Conservation (phyloP, 2,888 invertebrate species). For the Caenorhabditis sulstoni region DNA sequence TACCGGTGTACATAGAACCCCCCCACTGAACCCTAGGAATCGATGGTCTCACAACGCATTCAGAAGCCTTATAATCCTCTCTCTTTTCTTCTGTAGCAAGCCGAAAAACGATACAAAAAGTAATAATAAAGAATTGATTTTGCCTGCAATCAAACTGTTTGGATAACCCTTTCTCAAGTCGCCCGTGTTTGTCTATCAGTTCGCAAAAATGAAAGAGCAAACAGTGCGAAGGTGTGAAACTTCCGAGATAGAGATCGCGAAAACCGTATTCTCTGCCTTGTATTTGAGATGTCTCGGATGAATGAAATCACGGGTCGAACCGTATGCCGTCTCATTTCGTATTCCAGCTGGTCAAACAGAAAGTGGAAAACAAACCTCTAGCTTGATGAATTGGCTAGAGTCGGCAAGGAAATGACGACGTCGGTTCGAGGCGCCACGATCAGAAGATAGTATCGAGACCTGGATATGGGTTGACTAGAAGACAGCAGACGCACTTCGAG, state of each 20-base stretch:
- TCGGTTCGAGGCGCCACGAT: too few species aligned
- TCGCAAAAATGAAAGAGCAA: constrained; percentile 31
- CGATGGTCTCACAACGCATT: constrained; percentile 57
- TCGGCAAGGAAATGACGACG: too few species aligned
- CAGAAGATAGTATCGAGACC: too few species aligned
- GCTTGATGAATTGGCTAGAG: too few species aligned
- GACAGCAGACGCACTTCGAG: too few species aligned
- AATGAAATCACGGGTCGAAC: constrained; percentile 3
- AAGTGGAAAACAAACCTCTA: not conserved
- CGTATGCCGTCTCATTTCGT: constrained; percentile 41
- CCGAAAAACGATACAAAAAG: constrained; percentile 1
- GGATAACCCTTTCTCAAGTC: constrained; percentile 28
- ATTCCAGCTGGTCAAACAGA: constrained; percentile 43
- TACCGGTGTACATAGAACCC: constrained; percentile 58
- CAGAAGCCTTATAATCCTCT: constrained; percentile 41
- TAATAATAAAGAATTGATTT: constrained; percentile 26
- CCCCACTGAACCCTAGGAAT: constrained; percentile 43
- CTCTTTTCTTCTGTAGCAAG: constrained; percentile 4
- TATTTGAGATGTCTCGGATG: constrained; percentile 46
- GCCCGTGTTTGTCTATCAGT: constrained; percentile 27
- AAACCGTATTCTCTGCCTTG: not conserved
- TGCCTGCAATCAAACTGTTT: constrained; percentile 27
- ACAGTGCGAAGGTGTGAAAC: constrained; percentile 47
- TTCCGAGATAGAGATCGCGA: constrained; percentile 29
- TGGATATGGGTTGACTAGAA: too few species aligned